Evolutionary conservation across 30 jellyfish, hydroid and myxozoan genomes (phyloP), one percentile per base, ranked within the genome.

Genomic region (Aurelia aurita complex sp. Pacific): DNA sequence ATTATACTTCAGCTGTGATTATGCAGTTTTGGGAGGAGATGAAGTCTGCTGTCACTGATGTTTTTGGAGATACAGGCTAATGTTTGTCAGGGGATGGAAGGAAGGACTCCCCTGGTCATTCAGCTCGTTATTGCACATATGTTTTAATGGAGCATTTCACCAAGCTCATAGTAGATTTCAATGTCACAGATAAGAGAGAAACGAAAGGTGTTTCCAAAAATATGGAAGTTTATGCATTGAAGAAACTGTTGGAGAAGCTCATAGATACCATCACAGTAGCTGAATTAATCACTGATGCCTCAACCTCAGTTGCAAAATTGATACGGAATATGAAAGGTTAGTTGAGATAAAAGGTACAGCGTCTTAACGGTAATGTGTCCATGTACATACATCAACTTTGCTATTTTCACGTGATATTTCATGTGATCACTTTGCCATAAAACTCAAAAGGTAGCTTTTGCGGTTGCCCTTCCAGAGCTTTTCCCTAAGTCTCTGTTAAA

Each of bases 31-130:
- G 83, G 83, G 42, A 73, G 33, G 13, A 51, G 4, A 51, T 73
- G 69, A 73, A 50, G 42, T 5, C 77, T 5, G 13, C 8, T 11
- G 69, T 73, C 34, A 73, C 15, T 18, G 32, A 36, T 4, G 50
- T 17, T 73, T 34, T 73, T 7, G 34, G 53, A 40, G 29, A 38
- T 3, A 7, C n/a, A 16, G 71, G 42, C 4, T 16, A 51, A 17
- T 73, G 71, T n/a, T 50, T 73, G 53, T 10, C 83, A 14, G 77
- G 83, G 55, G 83, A 73, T 50, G 83, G 83, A 18, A 69, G 83
- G 42, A 73, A 73, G 40, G 83, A 73, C 53, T 73, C 83, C 29
- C 83, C 83, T 14, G 83, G 83, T 5, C 83, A 73, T 73, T 73
- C 83, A 17, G 83, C 83, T 8, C 50, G 69, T 17, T 73, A 35